phyloP scores from a whole-genome alignment of 2,888 invertebrate genomes.

The Exephanes ischioxanthus region DNA sequence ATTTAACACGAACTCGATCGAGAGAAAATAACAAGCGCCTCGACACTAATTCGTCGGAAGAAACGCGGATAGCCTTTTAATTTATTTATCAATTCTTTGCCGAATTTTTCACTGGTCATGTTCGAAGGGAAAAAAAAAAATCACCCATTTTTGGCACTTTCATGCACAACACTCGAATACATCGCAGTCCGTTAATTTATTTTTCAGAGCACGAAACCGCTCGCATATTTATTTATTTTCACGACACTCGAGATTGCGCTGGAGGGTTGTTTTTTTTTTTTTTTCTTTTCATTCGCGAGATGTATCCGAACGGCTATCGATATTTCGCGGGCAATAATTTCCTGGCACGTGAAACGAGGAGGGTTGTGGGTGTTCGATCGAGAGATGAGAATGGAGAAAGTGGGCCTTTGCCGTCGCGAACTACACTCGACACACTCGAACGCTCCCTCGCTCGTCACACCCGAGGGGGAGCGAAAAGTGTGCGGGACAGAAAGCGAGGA shows the following conservation, averaged over 20 bases:
- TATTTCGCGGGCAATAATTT: constrained; percentile 63
- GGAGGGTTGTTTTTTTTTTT: constrained; percentile 14
- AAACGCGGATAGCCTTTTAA: neutral
- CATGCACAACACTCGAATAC: constrained; percentile 22
- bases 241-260: neutral
- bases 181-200: constrained; percentile 3
- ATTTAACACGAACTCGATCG: neutral
- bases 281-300: constrained; percentile 34
- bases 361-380: constrained; percentile 19
- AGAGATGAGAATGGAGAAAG: constrained; percentile 54
- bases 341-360: constrained; percentile 55
- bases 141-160: neutral
- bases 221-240: constrained; percentile 39
- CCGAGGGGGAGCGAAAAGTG: constrained; percentile 55
- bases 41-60: neutral
- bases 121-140: constrained; percentile 4
- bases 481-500: constrained; percentile 32
- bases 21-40: neutral
- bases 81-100: neutral
- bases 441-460: constrained; percentile 55
- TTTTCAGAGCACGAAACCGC: constrained; percentile 6
- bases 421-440: constrained; percentile 42
- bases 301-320: constrained; percentile 31
- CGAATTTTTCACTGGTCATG: neutral
- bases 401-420: constrained; percentile 64